These are phyloP conservation scores for Phenganax stokvisi DNA, from an alignment of 92 coral and sea anemone species.

Conservation along the genomic window DNA sequence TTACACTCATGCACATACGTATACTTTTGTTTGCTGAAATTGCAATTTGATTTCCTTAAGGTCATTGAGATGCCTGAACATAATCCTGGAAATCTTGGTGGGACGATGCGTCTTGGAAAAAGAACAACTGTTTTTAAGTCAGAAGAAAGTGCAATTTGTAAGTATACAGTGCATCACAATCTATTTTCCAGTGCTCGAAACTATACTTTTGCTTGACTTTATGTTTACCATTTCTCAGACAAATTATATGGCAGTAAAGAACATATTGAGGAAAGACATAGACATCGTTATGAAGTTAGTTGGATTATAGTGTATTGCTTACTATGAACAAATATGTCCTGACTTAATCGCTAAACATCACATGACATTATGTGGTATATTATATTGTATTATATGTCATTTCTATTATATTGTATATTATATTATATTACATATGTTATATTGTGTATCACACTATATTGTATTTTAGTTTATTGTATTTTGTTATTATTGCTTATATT, in stretches of 20 bases:
- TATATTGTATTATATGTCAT: too few relatives aligned
- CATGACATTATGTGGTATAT: too few relatives aligned
- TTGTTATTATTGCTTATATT: background rate
- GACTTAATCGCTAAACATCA: too few relatives aligned
- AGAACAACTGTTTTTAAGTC: constrained; percentile 79
- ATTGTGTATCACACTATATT: background rate
- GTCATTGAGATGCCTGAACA: constrained; percentile 99
- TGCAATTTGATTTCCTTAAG: constrained; percentile 35
- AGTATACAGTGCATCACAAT: constrained; percentile 14
- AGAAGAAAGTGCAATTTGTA: constrained; percentile 42
- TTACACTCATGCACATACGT: background rate
- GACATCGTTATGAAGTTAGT: constrained; percentile 88
- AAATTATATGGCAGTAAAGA: constrained; percentile 72
- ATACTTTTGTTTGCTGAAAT: background rate
- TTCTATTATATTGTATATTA: too few relatives aligned
- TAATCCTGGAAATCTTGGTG: constrained; percentile 92
- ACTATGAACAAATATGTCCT: too few relatives aligned
- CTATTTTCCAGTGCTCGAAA: background rate
- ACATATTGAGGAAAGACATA: constrained; percentile 87
- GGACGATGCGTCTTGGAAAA: constrained; percentile 95
- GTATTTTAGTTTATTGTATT: background rate
- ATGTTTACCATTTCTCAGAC: constrained; percentile 36
- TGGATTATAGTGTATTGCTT: too few relatives aligned
- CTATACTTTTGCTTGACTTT: background rate
- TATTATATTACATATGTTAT: too few relatives aligned